Base-by-base conservation (phyloP, 2,797 vertebrate species). In the Neosalanx taihuensis region DNA sequence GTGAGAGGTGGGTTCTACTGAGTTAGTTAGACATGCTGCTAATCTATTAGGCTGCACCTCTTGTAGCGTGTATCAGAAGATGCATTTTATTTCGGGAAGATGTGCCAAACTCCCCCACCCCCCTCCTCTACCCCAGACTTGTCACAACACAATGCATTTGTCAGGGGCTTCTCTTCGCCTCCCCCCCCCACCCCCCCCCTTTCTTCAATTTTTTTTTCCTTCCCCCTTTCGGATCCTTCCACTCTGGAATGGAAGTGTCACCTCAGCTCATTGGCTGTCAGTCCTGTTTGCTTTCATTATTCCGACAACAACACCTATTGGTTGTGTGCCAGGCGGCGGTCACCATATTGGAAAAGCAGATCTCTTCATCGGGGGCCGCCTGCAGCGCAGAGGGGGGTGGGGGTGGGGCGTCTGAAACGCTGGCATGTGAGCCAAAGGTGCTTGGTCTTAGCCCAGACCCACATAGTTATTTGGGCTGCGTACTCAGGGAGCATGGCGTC, bases 281-380 rank as follows among this genome's bases (percentile, higher is more conserved):
- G 87, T 86, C 83, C 82, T 89, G 88, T 89, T 86, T 89, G 88
- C 87, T 87, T 87, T 90, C 85, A 87, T 88, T 88, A 86, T 89
- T 86, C 85, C 84, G 87, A 84, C 84, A 87, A 89, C 85, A 90
- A 83, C 89, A 87, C 86, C 76, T 85, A 60, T 37, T 77, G 79
- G 84, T 88, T 72, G 81, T 80, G 80, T 86, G 87, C 84, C 81
- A 83, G 83, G 79, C 85, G 84, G 86, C 86, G 71, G 83, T 85
- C 85, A 84, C 83, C 81, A 85, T 87, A 87, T 88, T 83, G 65
- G 84, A 86, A n/a, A 17, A 17, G 86, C 82, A 84, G 84, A 90
- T 90, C 89, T 90, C 84, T 88, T 86, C 83, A 86, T 88, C 83
- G 84, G 83, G 86, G 85, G 84, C 82, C 84, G 84, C 23, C 64